Percentiles rank a stretch among this genome's conserved stretches.
Conservation (phyloP, 2,113 vertebrate genomes). For the Naja naja region DNA sequence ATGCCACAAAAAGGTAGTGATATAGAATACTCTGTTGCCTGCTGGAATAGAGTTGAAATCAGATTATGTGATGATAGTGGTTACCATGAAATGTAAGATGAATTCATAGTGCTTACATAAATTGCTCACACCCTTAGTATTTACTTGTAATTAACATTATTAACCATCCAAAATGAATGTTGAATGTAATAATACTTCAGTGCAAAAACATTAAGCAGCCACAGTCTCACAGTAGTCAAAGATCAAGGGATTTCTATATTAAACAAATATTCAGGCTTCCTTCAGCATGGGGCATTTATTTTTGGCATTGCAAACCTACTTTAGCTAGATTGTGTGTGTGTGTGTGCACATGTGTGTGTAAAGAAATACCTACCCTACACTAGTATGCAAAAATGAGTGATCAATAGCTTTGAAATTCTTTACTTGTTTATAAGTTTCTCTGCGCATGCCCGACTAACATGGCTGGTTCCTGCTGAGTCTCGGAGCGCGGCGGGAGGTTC, state of each 20-base stretch:
- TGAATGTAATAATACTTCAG: not conserved
- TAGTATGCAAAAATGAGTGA: not conserved
- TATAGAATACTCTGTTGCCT: conserved; percentile 78
- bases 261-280: not conserved
- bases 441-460: too few species aligned
- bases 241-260: not conserved
- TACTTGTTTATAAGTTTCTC: not conserved
- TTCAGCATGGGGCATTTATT: too few species aligned
- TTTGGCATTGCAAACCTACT: not conserved
- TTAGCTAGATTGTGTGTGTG: not conserved
- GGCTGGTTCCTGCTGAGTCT: too few species aligned
- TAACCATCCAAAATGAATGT: not conserved
- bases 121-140: not conserved
- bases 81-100: not conserved
- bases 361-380: not conserved
- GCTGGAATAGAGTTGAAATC: conserved; percentile 55
- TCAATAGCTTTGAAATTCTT: not conserved
- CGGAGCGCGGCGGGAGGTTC: too few species aligned
- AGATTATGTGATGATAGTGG: not conserved
- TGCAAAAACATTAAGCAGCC: not conserved
- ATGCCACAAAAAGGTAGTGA: conserved; percentile 87
- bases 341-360: not conserved
- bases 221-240: not conserved
- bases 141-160: not conserved
- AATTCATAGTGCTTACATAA: not conserved